These are phyloP conservation scores for Hetaerina titia DNA, from an alignment of 2,888 invertebrate genomes.

Conservation along the genomic window DNA sequence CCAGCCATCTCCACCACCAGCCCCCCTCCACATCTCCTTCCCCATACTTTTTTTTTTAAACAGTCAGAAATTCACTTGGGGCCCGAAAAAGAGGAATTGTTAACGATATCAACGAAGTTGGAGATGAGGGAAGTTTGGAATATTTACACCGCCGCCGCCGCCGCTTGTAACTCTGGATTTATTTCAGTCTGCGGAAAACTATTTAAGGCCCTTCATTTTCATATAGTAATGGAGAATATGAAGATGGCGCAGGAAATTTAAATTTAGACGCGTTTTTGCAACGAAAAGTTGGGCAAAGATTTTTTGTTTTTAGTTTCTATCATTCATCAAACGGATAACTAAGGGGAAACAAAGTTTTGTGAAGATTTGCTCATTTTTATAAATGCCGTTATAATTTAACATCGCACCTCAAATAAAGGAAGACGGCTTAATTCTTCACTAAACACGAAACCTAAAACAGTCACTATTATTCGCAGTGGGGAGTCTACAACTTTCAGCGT, in stretches of 20 bases:
- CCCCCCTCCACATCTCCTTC: background rate
- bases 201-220: slow-evolving; percentile 61
- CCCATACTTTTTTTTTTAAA: slow-evolving; percentile 18
- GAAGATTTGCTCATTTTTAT: slow-evolving; percentile 22
- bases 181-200: slow-evolving; percentile 56
- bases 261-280: slow-evolving; percentile 51
- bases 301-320: slow-evolving; percentile 25
- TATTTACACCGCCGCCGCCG: slow-evolving; percentile 53
- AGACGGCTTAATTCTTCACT: slow-evolving; percentile 7
- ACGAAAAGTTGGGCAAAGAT: background rate
- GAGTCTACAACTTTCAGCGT: background rate
- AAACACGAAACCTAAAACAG: background rate
- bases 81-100: slow-evolving; percentile 62
- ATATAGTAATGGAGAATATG: slow-evolving; percentile 46
- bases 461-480: background rate
- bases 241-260: slow-evolving; percentile 42
- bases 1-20: background rate
- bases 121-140: slow-evolving; percentile 63
- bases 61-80: slow-evolving; percentile 58
- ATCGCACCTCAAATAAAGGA: background rate
- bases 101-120: slow-evolving; percentile 62
- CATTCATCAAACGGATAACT: slow-evolving; percentile 41
- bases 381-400: slow-evolving; percentile 30
- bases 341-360: background rate
- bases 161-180: slow-evolving; percentile 49